Conservation (phyloP, 2,888 invertebrate species). For the Pycnomerus fuliginosus region DNA sequence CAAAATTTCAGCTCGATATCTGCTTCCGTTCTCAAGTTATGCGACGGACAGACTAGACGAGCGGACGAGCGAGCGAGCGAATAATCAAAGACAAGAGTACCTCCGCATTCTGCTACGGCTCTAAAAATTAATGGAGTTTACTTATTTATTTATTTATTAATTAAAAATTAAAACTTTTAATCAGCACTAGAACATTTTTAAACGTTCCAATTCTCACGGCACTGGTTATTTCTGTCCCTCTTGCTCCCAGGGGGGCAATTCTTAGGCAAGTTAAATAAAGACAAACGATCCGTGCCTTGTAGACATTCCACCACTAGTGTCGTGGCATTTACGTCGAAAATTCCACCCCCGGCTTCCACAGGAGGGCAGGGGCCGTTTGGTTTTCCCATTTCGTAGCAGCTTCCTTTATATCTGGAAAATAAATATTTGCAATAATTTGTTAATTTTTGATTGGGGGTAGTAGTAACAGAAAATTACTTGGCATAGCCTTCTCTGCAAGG, state of each 20-base stretch:
- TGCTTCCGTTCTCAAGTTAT: too few relatives aligned
- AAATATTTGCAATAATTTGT: conserved; percentile 31
- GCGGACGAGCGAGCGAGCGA: too few relatives aligned
- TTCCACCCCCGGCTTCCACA: conserved; percentile 49
- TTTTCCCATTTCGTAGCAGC: conserved; percentile 54
- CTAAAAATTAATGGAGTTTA: too few relatives aligned
- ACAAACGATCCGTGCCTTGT: conserved; percentile 36
- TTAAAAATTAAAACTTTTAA: too few relatives aligned
- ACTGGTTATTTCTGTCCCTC: conserved; percentile 37
- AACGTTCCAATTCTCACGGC: conserved; percentile 31
- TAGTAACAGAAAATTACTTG: too few relatives aligned
- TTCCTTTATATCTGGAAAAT: conserved; percentile 50
- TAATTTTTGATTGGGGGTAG: too few relatives aligned
- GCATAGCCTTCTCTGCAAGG: conserved; percentile 62
- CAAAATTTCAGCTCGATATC: too few relatives aligned
- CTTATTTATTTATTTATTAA: too few relatives aligned
- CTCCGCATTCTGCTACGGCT: too few relatives aligned
- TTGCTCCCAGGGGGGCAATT: conserved; percentile 44
- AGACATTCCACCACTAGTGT: conserved; percentile 62
- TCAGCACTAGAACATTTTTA: too few relatives aligned
- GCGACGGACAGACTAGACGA: too few relatives aligned
- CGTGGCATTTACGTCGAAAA: conserved; percentile 62
- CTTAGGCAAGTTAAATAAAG: conserved; percentile 36
- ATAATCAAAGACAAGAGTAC: too few relatives aligned
- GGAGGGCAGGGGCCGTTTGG: conserved; percentile 53